These are phyloP conservation scores for Pomacea maculata DNA, from an alignment of 1,140 invertebrate species.

Conservation along the genomic window DNA sequence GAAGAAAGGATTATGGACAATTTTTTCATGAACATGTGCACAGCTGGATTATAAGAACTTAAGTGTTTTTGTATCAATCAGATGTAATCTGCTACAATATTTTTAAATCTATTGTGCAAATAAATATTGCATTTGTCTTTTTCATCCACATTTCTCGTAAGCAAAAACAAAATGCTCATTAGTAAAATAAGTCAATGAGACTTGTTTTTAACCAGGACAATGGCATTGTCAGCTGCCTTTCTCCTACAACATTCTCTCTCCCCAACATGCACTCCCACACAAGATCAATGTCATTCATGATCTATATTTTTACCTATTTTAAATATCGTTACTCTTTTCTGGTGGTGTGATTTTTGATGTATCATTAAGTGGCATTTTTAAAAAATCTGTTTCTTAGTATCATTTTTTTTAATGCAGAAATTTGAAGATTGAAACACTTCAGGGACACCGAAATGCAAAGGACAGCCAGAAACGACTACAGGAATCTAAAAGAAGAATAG, in stretches of 20 bases:
- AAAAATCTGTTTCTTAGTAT: no score
- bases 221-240: no score
- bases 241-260: no score
- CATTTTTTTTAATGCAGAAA: slow-evolving; percentile 40
- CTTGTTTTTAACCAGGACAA: not conserved
- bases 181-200: not conserved
- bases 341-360: no score
- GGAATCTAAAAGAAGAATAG: slow-evolving; percentile 62
- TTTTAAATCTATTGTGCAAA: not conserved
- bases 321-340: not conserved
- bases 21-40: not conserved
- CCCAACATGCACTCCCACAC: no score
- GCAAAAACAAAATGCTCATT: not conserved
- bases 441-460: slow-evolving; percentile 62
- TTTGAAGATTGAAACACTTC: slow-evolving; percentile 61
- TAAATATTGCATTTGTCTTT: not conserved
- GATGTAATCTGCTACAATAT: not conserved
- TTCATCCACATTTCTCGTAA: not conserved
- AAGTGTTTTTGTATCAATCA: not conserved
- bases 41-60: not conserved
- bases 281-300: not conserved
- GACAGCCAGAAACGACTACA: slow-evolving; percentile 59
- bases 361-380: no score
- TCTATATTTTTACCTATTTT: not conserved
- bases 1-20: not conserved